Conservation (phyloP, 2,113 vertebrate genomes). For the Pithys albifrons region DNA sequence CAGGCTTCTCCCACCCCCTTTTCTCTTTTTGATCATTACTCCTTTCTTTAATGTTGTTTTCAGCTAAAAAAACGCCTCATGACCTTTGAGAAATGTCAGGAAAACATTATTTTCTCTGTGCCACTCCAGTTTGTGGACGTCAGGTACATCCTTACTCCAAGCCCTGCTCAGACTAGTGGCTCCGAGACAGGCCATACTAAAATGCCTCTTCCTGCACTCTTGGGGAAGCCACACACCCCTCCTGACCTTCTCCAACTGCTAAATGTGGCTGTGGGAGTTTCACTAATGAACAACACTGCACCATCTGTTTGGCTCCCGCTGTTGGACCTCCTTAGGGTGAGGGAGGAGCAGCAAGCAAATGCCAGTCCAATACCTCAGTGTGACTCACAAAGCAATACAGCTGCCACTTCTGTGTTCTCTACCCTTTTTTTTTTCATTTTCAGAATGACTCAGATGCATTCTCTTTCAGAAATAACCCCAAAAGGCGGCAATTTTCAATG, state of each 20-base stretch:
- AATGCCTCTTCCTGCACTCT: neutral
- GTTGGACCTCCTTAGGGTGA: neutral
- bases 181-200: neutral
- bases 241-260: neutral
- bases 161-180: neutral
- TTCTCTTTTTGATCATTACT: constrained; percentile 34
- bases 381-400: neutral
- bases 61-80: neutral
- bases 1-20: neutral
- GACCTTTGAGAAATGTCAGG: constrained; percentile 60
- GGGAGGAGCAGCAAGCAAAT: neutral
- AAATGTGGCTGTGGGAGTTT: neutral
- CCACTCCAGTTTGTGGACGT: neutral
- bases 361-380: neutral
- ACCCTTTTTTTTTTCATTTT: neutral
- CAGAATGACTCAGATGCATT: neutral
- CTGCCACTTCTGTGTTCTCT: neutral
- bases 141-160: neutral
- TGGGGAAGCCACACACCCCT: neutral
- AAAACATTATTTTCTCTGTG: constrained; percentile 21
- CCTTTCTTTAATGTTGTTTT: neutral
- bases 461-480: neutral
- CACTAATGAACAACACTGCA: neutral
- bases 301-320: neutral
- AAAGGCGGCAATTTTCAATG: neutral